A percentile compares a stretch with the other conserved stretches of the same genome.
Evolutionary conservation across 2,797 vertebrate species (phyloP).

Genomic region (Apodemus agrarius): DNA sequence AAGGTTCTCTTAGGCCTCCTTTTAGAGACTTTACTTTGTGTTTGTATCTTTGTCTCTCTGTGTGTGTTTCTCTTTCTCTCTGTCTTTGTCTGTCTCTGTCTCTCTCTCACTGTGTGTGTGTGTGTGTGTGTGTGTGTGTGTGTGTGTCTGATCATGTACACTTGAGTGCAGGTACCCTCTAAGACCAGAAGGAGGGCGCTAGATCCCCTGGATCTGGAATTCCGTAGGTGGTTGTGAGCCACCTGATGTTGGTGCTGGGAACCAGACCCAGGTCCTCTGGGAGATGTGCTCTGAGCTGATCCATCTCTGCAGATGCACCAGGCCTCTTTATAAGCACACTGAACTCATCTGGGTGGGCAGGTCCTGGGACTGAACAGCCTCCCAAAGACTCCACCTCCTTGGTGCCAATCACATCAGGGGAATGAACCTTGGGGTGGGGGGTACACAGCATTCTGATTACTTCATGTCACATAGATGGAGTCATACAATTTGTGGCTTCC

Average conservation of each 20-base stretch:
- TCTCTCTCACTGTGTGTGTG: not conserved
- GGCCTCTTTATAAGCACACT: not conserved
- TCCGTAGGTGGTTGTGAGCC: not conserved
- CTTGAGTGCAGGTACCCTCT: not conserved
- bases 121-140: rapidly evolving
- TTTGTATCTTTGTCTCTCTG: not conserved
- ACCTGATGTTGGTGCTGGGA: not conserved
- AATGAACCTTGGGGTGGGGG: too few species aligned
- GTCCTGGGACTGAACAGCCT: too few species aligned
- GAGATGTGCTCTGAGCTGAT: not conserved
- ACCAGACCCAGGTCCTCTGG: not conserved
- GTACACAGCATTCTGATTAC: not conserved
- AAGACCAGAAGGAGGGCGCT: not conserved
- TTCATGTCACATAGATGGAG: not conserved
- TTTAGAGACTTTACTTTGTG: not conserved
- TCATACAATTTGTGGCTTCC: not conserved
- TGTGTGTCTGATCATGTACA: too few species aligned
- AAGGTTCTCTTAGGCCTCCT: not conserved
- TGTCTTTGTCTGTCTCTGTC: too few species aligned
- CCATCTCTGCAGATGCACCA: not conserved
- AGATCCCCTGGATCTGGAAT: too few species aligned
- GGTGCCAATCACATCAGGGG: too few species aligned
- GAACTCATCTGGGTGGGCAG: too few species aligned
- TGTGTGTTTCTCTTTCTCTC: too few species aligned
- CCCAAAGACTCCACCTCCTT: not conserved